Evolutionary conservation across 2,888 invertebrate species (phyloP).

Genomic region (Hanleya hanleyi): DNA sequence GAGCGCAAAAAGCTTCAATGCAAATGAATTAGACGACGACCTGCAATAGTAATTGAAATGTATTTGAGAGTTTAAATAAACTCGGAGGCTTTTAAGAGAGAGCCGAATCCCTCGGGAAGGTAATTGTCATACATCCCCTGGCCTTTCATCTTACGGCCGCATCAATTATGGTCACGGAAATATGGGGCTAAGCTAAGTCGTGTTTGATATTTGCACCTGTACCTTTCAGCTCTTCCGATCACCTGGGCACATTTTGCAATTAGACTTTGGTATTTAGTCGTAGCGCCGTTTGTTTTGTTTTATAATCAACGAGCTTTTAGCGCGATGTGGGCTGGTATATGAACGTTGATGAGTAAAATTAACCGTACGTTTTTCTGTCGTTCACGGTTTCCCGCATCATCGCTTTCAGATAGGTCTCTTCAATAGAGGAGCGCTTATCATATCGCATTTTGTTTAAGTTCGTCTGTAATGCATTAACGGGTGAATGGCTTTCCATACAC

Average conservation of each 20-base stretch:
- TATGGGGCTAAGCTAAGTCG: not conserved
- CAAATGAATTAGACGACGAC: not conserved
- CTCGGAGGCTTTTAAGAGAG: not conserved
- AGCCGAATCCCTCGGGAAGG: not conserved
- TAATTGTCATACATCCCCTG: not conserved
- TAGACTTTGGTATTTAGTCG: too few species aligned
- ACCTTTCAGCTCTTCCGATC: too few species aligned
- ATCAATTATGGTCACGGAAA: not conserved
- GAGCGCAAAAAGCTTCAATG: not conserved
- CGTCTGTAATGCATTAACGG: not conserved
- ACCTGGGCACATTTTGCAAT: too few species aligned
- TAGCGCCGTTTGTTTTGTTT: slow-evolving; percentile 3
- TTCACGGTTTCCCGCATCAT: too few species aligned
- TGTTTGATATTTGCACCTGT: too few species aligned
- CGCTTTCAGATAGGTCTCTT: too few species aligned
- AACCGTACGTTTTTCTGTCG: too few species aligned
- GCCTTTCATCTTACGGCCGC: not conserved
- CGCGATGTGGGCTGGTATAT: too few species aligned
- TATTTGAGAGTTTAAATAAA: not conserved
- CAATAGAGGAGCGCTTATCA: too few species aligned
- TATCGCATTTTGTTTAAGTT: not conserved
- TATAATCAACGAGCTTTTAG: slow-evolving; percentile 3
- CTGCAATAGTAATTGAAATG: not conserved
- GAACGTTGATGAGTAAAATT: too few species aligned
- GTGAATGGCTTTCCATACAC: not conserved